A percentile compares a stretch with the other conserved stretches of the same genome.
Conservation (phyloP, 2,888 invertebrate species). For the Torymus tubicola region DNA sequence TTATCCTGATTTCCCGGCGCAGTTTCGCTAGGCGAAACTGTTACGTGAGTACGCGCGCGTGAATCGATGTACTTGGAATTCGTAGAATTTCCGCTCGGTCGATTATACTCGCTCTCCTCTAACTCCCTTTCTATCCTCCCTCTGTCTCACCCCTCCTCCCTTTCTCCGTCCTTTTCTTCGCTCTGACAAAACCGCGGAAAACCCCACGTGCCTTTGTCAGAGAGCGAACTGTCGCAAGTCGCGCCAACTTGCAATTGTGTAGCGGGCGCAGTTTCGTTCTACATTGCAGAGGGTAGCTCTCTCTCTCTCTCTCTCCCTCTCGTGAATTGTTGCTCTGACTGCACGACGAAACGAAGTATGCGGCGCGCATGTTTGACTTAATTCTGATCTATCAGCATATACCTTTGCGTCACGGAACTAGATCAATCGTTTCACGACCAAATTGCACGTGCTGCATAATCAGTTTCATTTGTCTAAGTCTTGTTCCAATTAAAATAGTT, state of each 20-base stretch:
- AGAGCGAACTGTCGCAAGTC: conserved; percentile 49
- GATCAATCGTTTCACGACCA: too few relatives aligned
- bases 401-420: neutral
- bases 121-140: conserved; percentile 3
- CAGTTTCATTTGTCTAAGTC: too few relatives aligned
- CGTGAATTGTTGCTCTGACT: neutral
- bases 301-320: too few relatives aligned
- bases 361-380: conserved; percentile 36
- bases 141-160: conserved; percentile 15
- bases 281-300: too few relatives aligned
- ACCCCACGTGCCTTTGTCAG: conserved; percentile 52
- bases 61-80: conserved; percentile 50
- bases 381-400: conserved; percentile 33
- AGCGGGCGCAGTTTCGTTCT: conserved; percentile 35
- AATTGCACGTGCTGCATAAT: too few relatives aligned
- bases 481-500: too few relatives aligned
- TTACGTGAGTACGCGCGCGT: neutral
- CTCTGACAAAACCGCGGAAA: conserved; percentile 45
- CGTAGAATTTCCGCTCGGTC: conserved; percentile 46
- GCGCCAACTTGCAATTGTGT: conserved; percentile 50
- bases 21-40: neutral
- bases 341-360: conserved; percentile 25
- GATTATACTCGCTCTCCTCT: conserved; percentile 7
- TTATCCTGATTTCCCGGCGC: conserved; percentile 2
- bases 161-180: conserved; percentile 35